Conservation (phyloP, 2,113 vertebrate species). For the Pedionomus torquatus region DNA sequence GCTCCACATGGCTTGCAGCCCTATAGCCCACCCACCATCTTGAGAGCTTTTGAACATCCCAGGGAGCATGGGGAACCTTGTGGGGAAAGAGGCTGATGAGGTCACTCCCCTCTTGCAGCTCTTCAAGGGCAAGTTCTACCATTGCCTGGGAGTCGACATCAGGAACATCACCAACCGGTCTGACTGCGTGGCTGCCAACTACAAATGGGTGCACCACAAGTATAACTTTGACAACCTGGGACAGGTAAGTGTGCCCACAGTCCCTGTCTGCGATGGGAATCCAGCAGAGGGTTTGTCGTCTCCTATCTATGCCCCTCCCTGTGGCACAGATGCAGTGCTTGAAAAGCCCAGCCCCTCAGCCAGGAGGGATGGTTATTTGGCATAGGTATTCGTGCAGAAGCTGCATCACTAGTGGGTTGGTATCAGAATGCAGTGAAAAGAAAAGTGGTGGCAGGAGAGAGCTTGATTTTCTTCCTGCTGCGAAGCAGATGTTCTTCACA, state of each 20-base stretch:
- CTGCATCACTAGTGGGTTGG: neutral
- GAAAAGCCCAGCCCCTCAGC: neutral
- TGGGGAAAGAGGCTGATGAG: neutral
- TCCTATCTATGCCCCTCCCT: neutral
- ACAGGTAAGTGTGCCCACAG: conserved; percentile 78
- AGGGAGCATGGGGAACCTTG: neutral
- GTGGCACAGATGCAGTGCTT: neutral
- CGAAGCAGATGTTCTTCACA: neutral
- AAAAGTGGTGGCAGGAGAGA: conserved; percentile 17
- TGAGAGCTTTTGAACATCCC: neutral
- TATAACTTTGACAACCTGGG: conserved; percentile 99
- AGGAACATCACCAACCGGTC: conserved; percentile 98
- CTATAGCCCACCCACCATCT: neutral
- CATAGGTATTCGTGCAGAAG: neutral
- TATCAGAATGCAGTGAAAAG: neutral
- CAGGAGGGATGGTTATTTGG: neutral
- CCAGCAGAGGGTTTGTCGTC: neutral
- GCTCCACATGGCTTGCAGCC: neutral
- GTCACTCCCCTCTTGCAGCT: conserved; percentile 76
- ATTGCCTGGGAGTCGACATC: conserved; percentile 91
- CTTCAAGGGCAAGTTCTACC: conserved; percentile 98
- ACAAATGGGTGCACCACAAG: conserved; percentile 98
- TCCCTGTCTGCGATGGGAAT: neutral
- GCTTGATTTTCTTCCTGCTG: neutral
- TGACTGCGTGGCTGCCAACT: conserved; percentile 91